A percentile compares a stretch with the other conserved stretches of the same genome.
These are phyloP conservation scores for Columba guinea DNA, from an alignment of 2,797 vertebrate genomes.

Conservation along the genomic window DNA sequence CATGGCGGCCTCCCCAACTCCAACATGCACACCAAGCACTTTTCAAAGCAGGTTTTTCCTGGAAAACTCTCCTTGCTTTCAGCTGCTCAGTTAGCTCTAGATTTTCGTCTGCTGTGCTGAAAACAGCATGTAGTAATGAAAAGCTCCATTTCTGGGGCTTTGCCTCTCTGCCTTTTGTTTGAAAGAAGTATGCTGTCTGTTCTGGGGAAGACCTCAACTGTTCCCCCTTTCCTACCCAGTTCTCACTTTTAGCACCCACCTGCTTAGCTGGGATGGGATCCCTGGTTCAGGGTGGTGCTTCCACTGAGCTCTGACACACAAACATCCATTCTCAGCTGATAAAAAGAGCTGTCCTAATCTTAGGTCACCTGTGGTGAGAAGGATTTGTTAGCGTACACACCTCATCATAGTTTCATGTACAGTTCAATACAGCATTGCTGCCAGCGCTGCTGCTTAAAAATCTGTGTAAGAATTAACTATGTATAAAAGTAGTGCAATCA, in stretches of 20 bases:
- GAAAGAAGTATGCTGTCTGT: not conserved
- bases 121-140: not conserved
- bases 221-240: not conserved
- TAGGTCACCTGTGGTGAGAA: not conserved
- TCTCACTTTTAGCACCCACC: not conserved
- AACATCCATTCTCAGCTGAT: not conserved
- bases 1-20: not conserved
- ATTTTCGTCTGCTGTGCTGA: not conserved
- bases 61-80: not conserved
- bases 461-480: not conserved
- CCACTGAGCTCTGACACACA: not conserved
- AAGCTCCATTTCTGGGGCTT: not conserved
- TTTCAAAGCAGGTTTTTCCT: constrained; percentile 2
- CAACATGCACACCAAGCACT: not conserved
- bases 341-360: not conserved
- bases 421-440: not conserved
- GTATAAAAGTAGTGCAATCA: not conserved
- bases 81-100: not conserved
- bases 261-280: not conserved
- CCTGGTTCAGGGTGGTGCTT: not conserved
- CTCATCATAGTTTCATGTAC: not conserved
- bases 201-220: not conserved
- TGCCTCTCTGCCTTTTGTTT: not conserved
- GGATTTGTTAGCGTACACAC: not conserved
- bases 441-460: not conserved